Evolutionary conservation across 2,888 invertebrate species (phyloP).

Genomic region (Limnephilus marmoratus): DNA sequence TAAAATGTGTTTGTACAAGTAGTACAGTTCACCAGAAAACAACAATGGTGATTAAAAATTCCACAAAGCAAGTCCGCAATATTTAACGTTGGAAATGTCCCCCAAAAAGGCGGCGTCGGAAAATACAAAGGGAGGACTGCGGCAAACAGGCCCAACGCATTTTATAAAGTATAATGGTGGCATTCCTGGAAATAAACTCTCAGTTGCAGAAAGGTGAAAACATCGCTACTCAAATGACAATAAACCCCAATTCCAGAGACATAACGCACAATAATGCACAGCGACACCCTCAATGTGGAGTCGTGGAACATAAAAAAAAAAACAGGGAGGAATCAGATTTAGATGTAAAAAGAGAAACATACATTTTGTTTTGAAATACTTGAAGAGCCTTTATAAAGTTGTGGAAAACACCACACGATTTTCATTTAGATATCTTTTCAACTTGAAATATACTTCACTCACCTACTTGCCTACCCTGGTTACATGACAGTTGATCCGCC

Average conservation of each 20-base stretch:
- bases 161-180: background rate
- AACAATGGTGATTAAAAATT: conserved; percentile 11
- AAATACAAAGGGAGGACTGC: background rate
- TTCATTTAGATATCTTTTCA: too few relatives aligned
- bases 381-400: background rate
- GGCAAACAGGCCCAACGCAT: background rate
- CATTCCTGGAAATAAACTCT: conserved; percentile 13
- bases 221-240: background rate
- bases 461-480: too few relatives aligned
- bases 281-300: background rate
- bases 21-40: background rate
- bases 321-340: background rate
- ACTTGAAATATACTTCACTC: too few relatives aligned
- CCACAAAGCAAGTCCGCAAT: background rate
- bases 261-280: background rate
- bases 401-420: background rate
- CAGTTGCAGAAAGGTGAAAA: background rate
- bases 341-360: background rate
- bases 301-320: background rate
- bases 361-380: background rate
- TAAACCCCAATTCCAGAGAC: background rate
- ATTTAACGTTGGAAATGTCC: conserved; percentile 5
- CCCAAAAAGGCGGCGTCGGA: background rate
- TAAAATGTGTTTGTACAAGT: background rate
- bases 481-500: too few relatives aligned